Evolutionary conservation across 2,888 invertebrate species (phyloP), one percentile per base, ranked within the genome.

Genomic region (Chouioia cunea): DNA sequence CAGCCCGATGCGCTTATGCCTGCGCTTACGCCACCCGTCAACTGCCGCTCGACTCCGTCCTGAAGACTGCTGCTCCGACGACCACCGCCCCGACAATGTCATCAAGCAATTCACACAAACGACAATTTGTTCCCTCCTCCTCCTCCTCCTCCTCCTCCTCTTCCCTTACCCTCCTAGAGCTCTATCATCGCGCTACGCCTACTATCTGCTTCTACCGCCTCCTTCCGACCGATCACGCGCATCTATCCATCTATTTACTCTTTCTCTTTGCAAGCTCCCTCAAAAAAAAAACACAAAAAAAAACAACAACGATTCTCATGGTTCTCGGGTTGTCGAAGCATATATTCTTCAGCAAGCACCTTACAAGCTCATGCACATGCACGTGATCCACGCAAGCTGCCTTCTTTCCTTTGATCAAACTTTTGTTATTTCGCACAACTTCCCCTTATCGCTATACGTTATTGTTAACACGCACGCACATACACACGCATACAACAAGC

Each of bases 31-130:
- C 36, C 77, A 77, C 71, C 69, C 65, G 89, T 89, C 87, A 90
- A 87, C 87, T 91, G 90, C 84, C 88, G 87, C 86, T 87, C 87
- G 87, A 89, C 87, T 81, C 89, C 88, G 82, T 86, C 86, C 87
- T 88, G 89, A 86, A 88, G 87, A 88, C 89, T 89, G 86, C 83
- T 78, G 62, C 16, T 65, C 65, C 50, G 71, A 70, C 43, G 65
- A 70, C 59, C n/a, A n/a, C n/a, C 36, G 36, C 68, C 67, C 72
- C 68, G 36, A 47, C 64, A 65, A 66, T 36, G 6, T 3, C 6
- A 4, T 36, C 10, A 36, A 36, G 10, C 36, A 36, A 4, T 1
- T 48, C 68, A 72, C 64, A 71, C 71, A 36, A 3, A 36, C 6
- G 36, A 36, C 36, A 36, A n/a, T n/a, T n/a, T n/a, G n/a, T 36